Percentiles rank a stretch among this genome's conserved stretches.
These are phyloP conservation scores for Maconellicoccus hirsutus DNA, from an alignment of 1,140 invertebrate species.

Conservation along the genomic window DNA sequence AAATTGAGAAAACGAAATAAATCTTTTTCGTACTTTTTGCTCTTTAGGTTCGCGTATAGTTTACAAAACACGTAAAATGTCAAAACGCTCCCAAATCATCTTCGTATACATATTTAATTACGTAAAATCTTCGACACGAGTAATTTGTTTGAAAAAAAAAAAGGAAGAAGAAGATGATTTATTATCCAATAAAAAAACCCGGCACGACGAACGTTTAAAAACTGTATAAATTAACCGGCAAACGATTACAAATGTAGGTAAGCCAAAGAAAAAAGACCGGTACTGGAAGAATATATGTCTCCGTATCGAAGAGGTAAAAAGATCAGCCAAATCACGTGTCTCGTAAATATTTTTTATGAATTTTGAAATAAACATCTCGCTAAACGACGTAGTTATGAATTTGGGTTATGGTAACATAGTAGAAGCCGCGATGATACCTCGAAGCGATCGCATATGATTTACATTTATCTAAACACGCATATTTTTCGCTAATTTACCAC, in stretches of 20 bases:
- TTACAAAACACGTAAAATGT: no score
- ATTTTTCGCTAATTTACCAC: not conserved
- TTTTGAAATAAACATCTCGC: not conserved
- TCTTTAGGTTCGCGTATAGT: no score
- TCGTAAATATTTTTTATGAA: not conserved
- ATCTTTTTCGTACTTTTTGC: no score
- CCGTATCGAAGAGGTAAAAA: not conserved
- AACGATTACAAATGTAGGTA: conserved; percentile 4
- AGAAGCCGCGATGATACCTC: not conserved
- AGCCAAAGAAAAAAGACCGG: not conserved
- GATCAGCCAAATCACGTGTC: not conserved
- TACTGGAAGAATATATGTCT: not conserved
- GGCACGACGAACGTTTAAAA: not conserved
- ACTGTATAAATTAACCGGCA: not conserved
- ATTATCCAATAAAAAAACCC: not conserved
- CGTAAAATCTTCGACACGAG: no score
- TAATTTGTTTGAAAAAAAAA: no score
- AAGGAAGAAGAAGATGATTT: no score
- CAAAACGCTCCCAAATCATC: no score
- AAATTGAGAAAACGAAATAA: no score
- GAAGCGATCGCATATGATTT: not conserved
- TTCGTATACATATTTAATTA: no score
- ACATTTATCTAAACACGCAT: not conserved
- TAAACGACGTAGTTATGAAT: not conserved
- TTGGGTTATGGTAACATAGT: not conserved